Percentiles rank a stretch among this genome's conserved stretches.
phyloP scores from a whole-genome alignment of 1,140 invertebrate species.

The Tachypleus tridentatus region DNA sequence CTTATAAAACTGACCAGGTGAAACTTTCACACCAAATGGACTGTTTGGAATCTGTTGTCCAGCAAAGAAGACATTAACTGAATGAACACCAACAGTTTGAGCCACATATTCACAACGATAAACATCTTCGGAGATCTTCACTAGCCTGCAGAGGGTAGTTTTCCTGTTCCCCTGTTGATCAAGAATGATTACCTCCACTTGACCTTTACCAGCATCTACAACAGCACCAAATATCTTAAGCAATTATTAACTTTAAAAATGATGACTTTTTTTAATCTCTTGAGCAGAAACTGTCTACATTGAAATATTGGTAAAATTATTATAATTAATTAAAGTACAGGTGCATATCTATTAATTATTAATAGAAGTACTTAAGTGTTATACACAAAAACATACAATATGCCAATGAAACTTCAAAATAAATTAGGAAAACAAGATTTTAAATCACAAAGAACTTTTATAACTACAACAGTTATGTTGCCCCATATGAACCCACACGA shows the following conservation, averaged over 20 bases:
- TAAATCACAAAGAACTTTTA: too few relatives aligned
- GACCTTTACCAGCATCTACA: constrained; percentile 65
- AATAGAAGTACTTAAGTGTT: too few relatives aligned
- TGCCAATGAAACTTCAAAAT: too few relatives aligned
- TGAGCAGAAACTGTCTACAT: too few relatives aligned
- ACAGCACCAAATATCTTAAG: constrained; percentile 6
- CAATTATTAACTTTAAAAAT: not conserved
- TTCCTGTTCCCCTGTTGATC: constrained; percentile 68
- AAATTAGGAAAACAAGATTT: too few relatives aligned
- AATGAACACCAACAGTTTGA: constrained; percentile 59
- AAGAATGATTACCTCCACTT: constrained; percentile 69
- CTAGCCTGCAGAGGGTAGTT: constrained; percentile 59
- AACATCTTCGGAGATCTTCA: constrained; percentile 53
- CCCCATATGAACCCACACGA: too few relatives aligned
- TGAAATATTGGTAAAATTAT: too few relatives aligned
- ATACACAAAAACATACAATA: too few relatives aligned
- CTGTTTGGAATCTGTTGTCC: constrained; percentile 71
- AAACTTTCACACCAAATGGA: constrained; percentile 63
- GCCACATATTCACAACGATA: constrained; percentile 75
- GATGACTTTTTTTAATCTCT: not conserved
- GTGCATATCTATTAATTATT: too few relatives aligned
- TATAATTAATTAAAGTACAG: too few relatives aligned
- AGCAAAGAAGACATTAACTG: constrained; percentile 78
- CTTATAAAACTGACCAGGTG: constrained; percentile 37
- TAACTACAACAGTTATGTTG: too few relatives aligned